A percentile compares a stretch with the other conserved stretches of the same genome.
Conservation (phyloP, 2,888 invertebrate species). For the Taenaris catops region DNA sequence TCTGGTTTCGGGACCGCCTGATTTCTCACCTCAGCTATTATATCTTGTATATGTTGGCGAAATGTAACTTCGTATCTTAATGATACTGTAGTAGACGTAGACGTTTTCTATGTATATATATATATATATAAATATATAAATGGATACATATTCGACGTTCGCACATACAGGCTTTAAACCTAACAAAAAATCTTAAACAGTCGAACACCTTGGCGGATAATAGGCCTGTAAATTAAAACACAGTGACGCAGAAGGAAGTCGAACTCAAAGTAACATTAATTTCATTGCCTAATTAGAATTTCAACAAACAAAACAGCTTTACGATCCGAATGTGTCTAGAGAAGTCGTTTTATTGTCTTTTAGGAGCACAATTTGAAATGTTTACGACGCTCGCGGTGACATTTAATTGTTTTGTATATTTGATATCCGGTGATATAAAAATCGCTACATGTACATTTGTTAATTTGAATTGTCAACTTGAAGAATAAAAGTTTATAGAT, state of each 20-base stretch:
- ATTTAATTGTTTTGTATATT: slow-evolving; percentile 15
- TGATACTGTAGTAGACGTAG: no score
- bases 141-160: no score
- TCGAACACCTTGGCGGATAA: not conserved
- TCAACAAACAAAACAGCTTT: slow-evolving; percentile 16
- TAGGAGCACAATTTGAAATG: slow-evolving; percentile 9
- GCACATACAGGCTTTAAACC: no score
- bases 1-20: no score
- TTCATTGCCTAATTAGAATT: slow-evolving; percentile 25
- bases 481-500: slow-evolving; percentile 3
- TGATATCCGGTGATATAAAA: slow-evolving; percentile 8
- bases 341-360: slow-evolving; percentile 9
- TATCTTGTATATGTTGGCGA: no score
- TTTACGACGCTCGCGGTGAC: slow-evolving; percentile 11
- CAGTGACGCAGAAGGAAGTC: slow-evolving; percentile 5
- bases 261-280: slow-evolving; percentile 14
- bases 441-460: slow-evolving; percentile 6
- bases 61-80: no score
- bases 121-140: no score
- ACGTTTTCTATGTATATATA: no score
- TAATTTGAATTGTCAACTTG: slow-evolving; percentile 6
- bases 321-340: slow-evolving; percentile 12
- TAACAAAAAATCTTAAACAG: not conserved
- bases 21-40: no score
- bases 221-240: slow-evolving; percentile 5